Conservation (phyloP, 2,113 vertebrate species). For the Halcyon malimbica region DNA sequence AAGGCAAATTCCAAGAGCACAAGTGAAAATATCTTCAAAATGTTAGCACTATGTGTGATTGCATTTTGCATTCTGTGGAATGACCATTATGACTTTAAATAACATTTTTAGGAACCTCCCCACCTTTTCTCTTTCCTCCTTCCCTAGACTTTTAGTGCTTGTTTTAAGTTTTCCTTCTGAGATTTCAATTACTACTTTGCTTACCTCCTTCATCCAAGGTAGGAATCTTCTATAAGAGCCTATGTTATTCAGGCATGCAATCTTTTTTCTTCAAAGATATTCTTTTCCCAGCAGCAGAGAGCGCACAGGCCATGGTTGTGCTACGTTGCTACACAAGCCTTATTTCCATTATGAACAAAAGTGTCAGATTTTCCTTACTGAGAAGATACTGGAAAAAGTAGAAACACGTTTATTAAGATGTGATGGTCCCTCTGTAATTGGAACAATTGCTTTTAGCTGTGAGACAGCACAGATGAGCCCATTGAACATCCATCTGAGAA, state of each 20-base stretch:
- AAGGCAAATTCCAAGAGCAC: background rate
- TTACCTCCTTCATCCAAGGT: background rate
- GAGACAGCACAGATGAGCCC: background rate
- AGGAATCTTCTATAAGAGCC: background rate
- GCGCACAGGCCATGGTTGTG: background rate
- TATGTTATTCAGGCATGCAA: background rate
- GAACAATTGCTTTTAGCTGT: background rate
- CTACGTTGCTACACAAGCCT: background rate
- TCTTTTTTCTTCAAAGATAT: background rate
- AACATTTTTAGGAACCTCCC: background rate
- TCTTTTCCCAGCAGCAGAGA: background rate
- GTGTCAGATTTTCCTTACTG: background rate
- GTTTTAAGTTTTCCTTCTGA: background rate
- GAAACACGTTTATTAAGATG: background rate
- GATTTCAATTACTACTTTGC: background rate
- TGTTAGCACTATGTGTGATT: background rate
- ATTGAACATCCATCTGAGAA: background rate
- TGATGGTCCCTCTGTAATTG: background rate
- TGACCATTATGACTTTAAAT: background rate
- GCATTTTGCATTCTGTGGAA: background rate
- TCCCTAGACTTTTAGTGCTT: background rate
- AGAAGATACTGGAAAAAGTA: background rate
- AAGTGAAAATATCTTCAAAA: background rate
- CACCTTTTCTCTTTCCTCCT: background rate
- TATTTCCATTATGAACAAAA: background rate